Base-by-base conservation (phyloP, 2,797 vertebrate genomes). In the Pangasius sanitwongsei region DNA sequence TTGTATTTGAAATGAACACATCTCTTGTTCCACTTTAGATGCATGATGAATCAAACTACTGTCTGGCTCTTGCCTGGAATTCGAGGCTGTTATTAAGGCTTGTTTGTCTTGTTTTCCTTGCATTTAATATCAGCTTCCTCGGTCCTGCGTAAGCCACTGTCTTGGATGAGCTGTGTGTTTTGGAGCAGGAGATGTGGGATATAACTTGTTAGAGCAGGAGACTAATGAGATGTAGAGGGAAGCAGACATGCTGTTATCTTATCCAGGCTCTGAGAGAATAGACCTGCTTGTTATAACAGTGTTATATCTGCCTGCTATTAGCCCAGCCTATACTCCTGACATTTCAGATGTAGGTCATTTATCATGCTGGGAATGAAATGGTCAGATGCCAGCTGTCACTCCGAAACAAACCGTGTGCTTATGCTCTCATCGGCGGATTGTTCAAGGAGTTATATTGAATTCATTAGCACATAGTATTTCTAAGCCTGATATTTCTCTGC, bases 261-360 rank as follows among this genome's bases (percentile, higher is more conserved):
- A 37, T 37, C 20, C 31, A 72, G 69, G 5, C 48, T 63, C 87
- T 74, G 28, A 41, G 28, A 81, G n/a, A 72, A 25, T 37, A 74
- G 72, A 48, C 67, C 55, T 75, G 72, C 82, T 72, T 59, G 48
- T 72, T 85, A 70, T 70, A 85, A 37, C 65, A 2, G 34, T 18
- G 20, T 83, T 85, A 74, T 83, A 34, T 67, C 65, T 48, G 61
- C 50, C 31, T 84, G 75, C 59, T 13, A 25, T 82, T 41, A 59
- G 37, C 48, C 23, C 65, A 11, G 44, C 34, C 41, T 55, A 80
- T 90, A 53, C 44, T 78, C 77, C 34, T 90, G 89, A 70, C 81
- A 87, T 86, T 90, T 87, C 69, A 87, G 74, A 85, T 83, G 44
- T 61, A 77, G 86, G 55, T 55, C 72, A 65, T 83, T 12, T n/a